phyloP scores from a whole-genome alignment of 2,888 invertebrate genomes.

The Luperina testacea region DNA sequence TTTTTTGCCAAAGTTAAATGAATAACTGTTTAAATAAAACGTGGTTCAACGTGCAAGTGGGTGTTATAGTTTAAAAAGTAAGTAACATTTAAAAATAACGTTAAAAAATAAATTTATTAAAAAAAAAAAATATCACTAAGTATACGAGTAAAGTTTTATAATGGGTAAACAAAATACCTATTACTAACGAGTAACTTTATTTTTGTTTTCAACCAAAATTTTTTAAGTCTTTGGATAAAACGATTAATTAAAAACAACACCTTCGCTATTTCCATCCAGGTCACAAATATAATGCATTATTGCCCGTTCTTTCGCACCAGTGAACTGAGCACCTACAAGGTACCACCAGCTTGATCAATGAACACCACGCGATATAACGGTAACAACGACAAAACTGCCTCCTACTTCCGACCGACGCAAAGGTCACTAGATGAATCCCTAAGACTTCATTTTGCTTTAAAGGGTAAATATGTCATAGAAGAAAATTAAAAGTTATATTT shows the following conservation, averaged over 20 bases:
- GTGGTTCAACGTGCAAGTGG: no score
- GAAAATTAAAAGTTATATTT: background rate
- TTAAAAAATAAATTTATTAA: background rate
- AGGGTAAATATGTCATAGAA: background rate
- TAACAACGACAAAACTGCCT: background rate
- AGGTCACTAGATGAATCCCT: conserved; percentile 1
- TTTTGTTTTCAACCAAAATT: background rate
- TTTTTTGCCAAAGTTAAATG: background rate
- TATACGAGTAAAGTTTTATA: background rate
- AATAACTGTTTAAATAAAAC: background rate
- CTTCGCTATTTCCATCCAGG: background rate
- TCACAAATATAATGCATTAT: background rate
- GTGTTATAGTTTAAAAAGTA: background rate
- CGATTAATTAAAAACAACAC: background rate
- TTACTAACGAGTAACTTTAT: no score
- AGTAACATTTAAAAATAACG: background rate
- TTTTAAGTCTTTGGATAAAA: background rate
- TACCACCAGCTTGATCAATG: conserved; percentile 22
- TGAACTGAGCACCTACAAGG: conserved; percentile 14
- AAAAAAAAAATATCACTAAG: background rate
- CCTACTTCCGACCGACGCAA: conserved; percentile 22
- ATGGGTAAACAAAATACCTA: background rate
- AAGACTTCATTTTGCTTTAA: background rate
- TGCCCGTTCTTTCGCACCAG: conserved; percentile 34
- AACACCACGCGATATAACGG: conserved; percentile 25